Conservation (phyloP, 92 coral and sea anemone species). For the Porites cylindrica region DNA sequence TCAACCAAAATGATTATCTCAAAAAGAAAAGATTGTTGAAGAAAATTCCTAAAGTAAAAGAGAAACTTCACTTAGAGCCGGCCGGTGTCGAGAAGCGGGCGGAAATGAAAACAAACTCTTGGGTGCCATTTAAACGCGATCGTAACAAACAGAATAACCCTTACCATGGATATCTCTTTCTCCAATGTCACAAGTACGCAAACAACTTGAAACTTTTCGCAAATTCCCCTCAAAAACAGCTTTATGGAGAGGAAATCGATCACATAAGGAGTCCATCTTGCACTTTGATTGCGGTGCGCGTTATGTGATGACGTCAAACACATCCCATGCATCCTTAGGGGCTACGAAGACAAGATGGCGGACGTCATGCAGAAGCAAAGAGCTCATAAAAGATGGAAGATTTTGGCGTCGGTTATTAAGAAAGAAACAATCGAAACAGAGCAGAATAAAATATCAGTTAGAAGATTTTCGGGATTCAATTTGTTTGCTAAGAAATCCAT, state of each 20-base stretch:
- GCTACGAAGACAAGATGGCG: constrained; percentile 17
- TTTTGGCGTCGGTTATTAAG: constrained; percentile 76
- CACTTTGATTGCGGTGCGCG: not conserved
- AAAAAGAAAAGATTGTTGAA: too few species aligned
- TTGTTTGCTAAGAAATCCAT: constrained; percentile 46
- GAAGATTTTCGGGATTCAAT: constrained; percentile 81
- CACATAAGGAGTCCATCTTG: constrained; percentile 54
- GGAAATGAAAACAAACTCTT: constrained; percentile 31
- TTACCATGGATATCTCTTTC: constrained; percentile 95
- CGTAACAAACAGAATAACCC: not conserved
- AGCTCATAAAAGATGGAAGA: constrained; percentile 80
- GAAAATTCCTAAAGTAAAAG: too few species aligned
- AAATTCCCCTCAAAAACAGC: constrained; percentile 98
- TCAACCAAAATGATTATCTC: too few species aligned
- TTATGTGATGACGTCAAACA: constrained; percentile 29
- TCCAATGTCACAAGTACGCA: constrained; percentile 82
- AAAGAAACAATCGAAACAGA: constrained; percentile 41
- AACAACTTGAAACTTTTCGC: constrained; percentile 86
- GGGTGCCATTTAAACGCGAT: constrained; percentile 1
- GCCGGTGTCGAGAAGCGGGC: constrained; percentile 24
- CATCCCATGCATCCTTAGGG: constrained; percentile 30
- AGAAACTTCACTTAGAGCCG: not conserved
- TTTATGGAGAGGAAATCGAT: constrained; percentile 92
- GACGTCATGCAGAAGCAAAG: constrained; percentile 8
- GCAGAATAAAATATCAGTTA: constrained; percentile 62